Conservation (phyloP, 2,888 invertebrate genomes). For the Diaphora mendica region DNA sequence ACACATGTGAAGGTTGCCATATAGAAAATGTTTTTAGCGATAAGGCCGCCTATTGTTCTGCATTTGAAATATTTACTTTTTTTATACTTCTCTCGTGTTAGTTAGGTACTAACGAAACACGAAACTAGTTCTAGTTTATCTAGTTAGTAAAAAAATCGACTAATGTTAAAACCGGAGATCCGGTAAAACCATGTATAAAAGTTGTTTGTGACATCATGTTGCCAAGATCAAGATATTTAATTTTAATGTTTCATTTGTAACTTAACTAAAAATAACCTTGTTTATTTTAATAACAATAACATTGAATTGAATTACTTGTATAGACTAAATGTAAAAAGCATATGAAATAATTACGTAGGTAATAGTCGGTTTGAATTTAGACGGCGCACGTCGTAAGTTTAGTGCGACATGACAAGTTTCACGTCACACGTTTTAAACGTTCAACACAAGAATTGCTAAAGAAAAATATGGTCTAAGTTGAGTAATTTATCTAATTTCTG, state of each 20-base stretch:
- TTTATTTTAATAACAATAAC: background rate
- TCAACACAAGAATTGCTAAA: too few species aligned
- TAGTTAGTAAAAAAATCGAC: background rate
- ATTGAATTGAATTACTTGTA: too few species aligned
- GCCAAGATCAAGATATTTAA: background rate
- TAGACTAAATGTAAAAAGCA: too few species aligned
- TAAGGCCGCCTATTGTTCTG: conserved; percentile 1
- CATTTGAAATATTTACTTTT: background rate
- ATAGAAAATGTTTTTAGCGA: background rate
- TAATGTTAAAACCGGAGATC: background rate
- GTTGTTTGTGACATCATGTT: background rate
- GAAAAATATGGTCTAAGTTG: too few species aligned
- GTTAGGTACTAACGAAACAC: too few species aligned
- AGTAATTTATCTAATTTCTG: too few species aligned
- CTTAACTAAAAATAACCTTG: background rate
- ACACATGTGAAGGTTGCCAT: background rate
- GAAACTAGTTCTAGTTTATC: background rate
- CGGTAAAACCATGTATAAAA: background rate
- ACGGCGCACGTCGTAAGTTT: too few species aligned
- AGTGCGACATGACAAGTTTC: too few species aligned
- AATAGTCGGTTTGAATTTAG: too few species aligned
- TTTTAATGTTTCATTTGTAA: background rate
- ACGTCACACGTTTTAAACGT: too few species aligned
- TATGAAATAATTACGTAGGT: too few species aligned
- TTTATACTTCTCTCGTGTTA: background rate